phyloP scores from a whole-genome alignment of 2,797 vertebrate species.

The Oceanodroma leucorhoa region DNA sequence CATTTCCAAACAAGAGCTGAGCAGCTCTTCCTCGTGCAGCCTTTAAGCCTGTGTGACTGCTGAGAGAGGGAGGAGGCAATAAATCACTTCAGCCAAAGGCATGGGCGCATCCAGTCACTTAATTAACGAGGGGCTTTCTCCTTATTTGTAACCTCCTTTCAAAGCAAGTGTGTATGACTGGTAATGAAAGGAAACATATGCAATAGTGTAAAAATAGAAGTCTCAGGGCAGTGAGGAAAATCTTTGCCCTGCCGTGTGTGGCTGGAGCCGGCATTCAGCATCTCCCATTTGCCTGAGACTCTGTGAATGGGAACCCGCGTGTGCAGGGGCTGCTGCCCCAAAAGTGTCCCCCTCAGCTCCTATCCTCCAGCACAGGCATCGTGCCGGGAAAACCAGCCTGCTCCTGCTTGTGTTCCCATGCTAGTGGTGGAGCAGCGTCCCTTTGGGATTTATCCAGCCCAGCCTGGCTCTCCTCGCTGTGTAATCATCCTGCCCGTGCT shows the following conservation, averaged over 20 bases:
- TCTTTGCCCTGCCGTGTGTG: not conserved
- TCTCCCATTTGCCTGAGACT: not conserved
- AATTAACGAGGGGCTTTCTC: constrained; percentile 20
- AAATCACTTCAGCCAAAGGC: not conserved
- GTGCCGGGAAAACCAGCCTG: not conserved
- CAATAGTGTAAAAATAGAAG: constrained; percentile 11
- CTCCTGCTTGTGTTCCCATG: not conserved
- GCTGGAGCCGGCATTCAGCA: not conserved
- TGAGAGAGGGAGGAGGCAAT: not conserved
- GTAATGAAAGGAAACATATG: constrained; percentile 9
- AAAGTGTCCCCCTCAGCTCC: not conserved
- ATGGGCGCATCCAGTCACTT: not conserved
- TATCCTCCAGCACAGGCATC: not conserved
- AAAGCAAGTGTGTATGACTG: not conserved
- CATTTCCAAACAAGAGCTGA: not conserved
- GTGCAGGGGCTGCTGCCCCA: not conserved
- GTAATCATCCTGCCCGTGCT: not conserved
- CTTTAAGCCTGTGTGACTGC: not conserved
- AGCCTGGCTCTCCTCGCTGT: not conserved
- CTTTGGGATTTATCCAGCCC: not conserved
- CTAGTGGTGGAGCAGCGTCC: not conserved
- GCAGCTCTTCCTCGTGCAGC: not conserved
- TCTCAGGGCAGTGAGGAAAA: not conserved
- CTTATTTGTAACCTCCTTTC: constrained; percentile 42
- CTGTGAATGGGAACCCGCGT: not conserved